Conservation (phyloP, 2,113 vertebrate species). For the Cephalopterus ornatus region DNA sequence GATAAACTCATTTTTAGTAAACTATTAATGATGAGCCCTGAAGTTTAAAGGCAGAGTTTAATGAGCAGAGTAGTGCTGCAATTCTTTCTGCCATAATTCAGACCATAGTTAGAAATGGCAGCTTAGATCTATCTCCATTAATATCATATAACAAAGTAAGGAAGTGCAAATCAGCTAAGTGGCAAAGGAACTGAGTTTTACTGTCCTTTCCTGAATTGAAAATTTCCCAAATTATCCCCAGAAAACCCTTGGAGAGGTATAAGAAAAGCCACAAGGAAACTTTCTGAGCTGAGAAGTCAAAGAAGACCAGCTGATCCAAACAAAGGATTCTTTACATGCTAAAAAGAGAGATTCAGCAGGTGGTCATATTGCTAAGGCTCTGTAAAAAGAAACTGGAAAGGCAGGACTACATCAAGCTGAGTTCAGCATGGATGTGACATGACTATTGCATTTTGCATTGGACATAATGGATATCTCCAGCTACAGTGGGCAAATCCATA, state of each 20-base stretch:
- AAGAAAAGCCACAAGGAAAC: conserved; percentile 17
- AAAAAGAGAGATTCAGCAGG: conserved; percentile 27
- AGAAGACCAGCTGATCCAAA: not conserved
- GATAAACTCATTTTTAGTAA: not conserved
- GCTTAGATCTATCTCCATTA: not conserved
- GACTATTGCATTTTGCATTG: conserved; percentile 22
- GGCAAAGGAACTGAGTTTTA: not conserved
- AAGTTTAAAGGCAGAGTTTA: not conserved
- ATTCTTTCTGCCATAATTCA: not conserved
- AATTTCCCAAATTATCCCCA: not conserved
- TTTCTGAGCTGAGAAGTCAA: not conserved
- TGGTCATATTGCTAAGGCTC: not conserved
- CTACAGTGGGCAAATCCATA: not conserved
- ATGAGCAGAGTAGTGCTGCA: not conserved
- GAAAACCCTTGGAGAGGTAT: not conserved
- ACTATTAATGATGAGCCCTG: not conserved
- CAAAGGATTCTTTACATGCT: conserved; percentile 13
- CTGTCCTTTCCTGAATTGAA: not conserved
- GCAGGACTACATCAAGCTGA: conserved; percentile 1
- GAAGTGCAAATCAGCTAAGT: not conserved
- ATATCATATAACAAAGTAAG: not conserved
- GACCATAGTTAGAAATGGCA: not conserved
- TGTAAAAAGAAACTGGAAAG: conserved; percentile 27
- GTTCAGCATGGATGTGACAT: not conserved
- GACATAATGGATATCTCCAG: not conserved